Conservation (phyloP, 2,888 invertebrate genomes). For the Tachina fera region DNA sequence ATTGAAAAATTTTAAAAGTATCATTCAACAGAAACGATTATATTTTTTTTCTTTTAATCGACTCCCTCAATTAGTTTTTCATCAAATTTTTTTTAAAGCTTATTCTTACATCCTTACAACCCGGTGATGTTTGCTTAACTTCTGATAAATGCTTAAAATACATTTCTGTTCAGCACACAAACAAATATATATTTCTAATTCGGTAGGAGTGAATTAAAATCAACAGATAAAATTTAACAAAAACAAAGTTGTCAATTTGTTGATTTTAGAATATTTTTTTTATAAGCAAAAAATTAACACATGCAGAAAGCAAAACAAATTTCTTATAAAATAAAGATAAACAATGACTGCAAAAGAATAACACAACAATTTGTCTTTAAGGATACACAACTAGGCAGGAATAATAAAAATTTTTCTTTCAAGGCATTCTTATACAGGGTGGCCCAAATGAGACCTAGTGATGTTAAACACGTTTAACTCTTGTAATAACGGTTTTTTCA, state of each 20-base stretch:
- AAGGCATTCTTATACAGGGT: too few relatives aligned
- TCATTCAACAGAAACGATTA: too few relatives aligned
- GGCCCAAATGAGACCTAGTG: too few relatives aligned
- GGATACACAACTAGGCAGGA: too few relatives aligned
- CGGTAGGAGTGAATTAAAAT: slow-evolving; percentile 49
- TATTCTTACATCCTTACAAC: neutral
- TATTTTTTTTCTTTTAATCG: neutral
- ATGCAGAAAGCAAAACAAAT: slow-evolving; percentile 25
- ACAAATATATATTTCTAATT: slow-evolving; percentile 60
- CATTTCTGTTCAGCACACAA: slow-evolving; percentile 45
- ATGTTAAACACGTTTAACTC: too few relatives aligned
- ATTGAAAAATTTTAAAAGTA: too few relatives aligned
- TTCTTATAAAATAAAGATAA: slow-evolving; percentile 20
- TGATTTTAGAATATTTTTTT: slow-evolving; percentile 32
- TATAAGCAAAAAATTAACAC: neutral
- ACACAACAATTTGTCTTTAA: slow-evolving; percentile 9
- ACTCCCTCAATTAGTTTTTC: neutral
- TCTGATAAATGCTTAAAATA: neutral
- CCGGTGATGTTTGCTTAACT: too few relatives aligned
- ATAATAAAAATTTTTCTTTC: too few relatives aligned
- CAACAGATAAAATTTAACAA: slow-evolving; percentile 16
- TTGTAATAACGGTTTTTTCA: too few relatives aligned
- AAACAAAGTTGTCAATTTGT: slow-evolving; percentile 32
- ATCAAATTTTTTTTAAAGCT: too few relatives aligned
- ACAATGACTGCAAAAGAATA: neutral